phyloP scores from a whole-genome alignment of 2,888 invertebrate genomes.

The Pimpla rufipes region DNA sequence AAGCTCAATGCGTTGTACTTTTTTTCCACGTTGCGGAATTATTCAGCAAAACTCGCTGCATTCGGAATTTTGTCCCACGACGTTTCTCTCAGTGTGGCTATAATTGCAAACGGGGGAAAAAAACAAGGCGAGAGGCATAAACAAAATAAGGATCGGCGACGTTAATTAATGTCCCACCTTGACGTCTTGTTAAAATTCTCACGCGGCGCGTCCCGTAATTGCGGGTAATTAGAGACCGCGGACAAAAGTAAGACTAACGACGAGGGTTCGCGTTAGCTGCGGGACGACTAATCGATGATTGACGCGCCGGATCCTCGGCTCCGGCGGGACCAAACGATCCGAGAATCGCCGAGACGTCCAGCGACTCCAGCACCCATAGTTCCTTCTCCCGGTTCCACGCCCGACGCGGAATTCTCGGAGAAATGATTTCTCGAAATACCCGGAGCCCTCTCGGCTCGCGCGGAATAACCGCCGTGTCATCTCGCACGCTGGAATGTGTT shows the following conservation, averaged over 20 bases:
- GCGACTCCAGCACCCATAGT: not conserved
- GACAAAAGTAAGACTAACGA: constrained; percentile 49
- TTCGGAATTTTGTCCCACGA: too few relatives aligned
- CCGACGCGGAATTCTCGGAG: constrained; percentile 43
- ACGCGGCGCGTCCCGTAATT: constrained; percentile 54
- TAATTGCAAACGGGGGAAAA: constrained; percentile 5
- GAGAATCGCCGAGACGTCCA: constrained; percentile 1
- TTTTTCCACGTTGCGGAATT: not conserved
- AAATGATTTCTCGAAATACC: constrained; percentile 68
- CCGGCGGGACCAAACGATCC: not conserved
- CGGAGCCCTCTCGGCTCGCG: constrained; percentile 6
- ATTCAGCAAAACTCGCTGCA: not conserved
- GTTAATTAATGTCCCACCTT: constrained; percentile 58
- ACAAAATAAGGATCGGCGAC: constrained; percentile 6
- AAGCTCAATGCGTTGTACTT: not conserved
- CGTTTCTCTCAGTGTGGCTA: not conserved
- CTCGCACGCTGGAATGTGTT: constrained; percentile 47
- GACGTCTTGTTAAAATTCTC: constrained; percentile 66
- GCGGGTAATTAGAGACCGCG: constrained; percentile 57
- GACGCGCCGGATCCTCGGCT: not conserved
- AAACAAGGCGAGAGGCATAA: not conserved
- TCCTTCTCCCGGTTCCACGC: constrained; percentile 17
- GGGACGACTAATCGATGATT: constrained; percentile 50
- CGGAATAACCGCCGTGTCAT: constrained; percentile 18
- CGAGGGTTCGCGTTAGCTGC: constrained; percentile 25